Base-by-base conservation (phyloP, 2,797 vertebrate species). In the Holocentrus rufus region DNA sequence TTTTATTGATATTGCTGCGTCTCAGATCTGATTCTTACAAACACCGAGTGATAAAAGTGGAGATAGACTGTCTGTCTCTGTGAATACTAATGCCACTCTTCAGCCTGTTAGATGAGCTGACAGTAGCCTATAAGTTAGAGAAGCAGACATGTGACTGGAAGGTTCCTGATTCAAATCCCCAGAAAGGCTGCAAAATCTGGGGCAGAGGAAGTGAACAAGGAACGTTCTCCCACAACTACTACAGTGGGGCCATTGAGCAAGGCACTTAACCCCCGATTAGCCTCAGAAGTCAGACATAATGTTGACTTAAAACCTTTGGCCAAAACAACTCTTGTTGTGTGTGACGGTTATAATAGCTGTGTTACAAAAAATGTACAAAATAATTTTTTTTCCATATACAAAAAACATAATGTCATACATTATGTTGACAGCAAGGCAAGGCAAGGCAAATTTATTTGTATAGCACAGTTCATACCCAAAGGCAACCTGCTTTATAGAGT, bases 1-100 rank as follows among this genome's bases (percentile, higher is more conserved):
- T 90, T 93, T 93, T 89, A 93, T 93, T 94, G 92, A 93, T 94
- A 92, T 89, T 83, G 77, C 90, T 83, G 90, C 84, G 90, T 90
- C 91, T 93, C 91, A 89, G 88, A 92, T 91, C 89, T 88, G 86
- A 91, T 86, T 89, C 86, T 81, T 89, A 90, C 90, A 93, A 92
- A 91, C 86, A 85, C 85, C 68, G 77, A 85, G 84, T 84, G 89
- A 88, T 88, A 90, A 86, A 92, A 90, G 84, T 72, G 77, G 77
- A 92, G 89, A 89, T 90, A 87, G 85, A 88, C 90, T 88, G 87
- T 89, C 82, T 88, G 80, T 88, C 81, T 82, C 42, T 69, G 65
- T 86, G 90, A 92, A 93, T 91, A 83, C 87, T 90, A 90, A 93
- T 91, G 85, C 62, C 36, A 76, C 63, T 79, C 65, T 76, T 79